Conservation (phyloP, 1,140 invertebrate species). For the Aplysia californica region DNA sequence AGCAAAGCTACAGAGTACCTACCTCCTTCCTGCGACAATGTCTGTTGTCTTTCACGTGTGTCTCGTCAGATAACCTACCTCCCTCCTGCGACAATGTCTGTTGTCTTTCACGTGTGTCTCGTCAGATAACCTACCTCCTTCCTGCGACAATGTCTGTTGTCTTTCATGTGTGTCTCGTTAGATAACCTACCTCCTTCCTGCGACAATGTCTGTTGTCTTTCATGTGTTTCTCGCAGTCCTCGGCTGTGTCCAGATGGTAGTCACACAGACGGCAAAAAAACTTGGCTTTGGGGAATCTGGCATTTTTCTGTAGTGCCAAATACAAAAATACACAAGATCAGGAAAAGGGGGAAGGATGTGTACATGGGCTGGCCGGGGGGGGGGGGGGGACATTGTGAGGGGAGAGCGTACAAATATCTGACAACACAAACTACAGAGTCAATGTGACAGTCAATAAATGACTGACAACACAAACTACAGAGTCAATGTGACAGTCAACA, state of each 20-base stretch:
- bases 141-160: conserved; percentile 59
- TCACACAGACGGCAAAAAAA: conserved; percentile 68
- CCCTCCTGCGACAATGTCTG: conserved; percentile 56
- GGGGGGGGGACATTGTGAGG: too few species aligned
- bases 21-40: neutral
- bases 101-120: conserved; percentile 55
- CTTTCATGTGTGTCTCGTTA: conserved; percentile 53
- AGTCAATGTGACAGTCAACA: too few species aligned
- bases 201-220: conserved; percentile 57
- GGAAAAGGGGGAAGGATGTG: too few species aligned
- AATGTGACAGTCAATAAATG: too few species aligned
- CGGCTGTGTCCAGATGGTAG: conserved; percentile 62
- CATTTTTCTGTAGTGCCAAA: conserved; percentile 56
- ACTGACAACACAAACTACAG: too few species aligned
- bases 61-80: neutral
- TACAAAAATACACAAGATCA: conserved; percentile 15
- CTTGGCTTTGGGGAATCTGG: conserved; percentile 57
- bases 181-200: conserved; percentile 52
- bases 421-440: too few species aligned
- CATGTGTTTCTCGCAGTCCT: conserved; percentile 58
- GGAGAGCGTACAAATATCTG: too few species aligned
- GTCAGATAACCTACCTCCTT: too few species aligned
- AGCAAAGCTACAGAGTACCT: too few species aligned
- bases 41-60: neutral
- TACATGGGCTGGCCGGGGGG: too few species aligned